A percentile compares a stretch with the other conserved stretches of the same genome.
These are phyloP conservation scores for Pelecanoides urinatrix DNA, from an alignment of 2,113 vertebrate genomes.

Conservation along the genomic window DNA sequence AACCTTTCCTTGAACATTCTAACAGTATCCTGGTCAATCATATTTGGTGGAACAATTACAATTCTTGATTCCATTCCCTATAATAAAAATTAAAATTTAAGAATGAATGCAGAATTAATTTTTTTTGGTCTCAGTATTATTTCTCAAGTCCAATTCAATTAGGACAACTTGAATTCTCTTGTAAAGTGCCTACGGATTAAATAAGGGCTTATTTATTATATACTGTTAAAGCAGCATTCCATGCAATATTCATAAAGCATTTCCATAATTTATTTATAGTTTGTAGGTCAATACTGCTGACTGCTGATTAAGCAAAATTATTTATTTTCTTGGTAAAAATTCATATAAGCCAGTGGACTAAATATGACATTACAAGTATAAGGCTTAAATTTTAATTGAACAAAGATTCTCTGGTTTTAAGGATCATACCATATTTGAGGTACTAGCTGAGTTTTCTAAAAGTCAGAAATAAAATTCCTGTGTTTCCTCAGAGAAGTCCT, in stretches of 20 bases:
- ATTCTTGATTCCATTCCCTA: not conserved
- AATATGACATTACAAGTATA: not conserved
- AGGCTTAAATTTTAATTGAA: not conserved
- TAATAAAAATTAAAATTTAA: not conserved
- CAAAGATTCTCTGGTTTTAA: not conserved
- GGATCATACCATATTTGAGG: not conserved
- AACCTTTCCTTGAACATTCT: not conserved
- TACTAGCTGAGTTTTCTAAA: not conserved
- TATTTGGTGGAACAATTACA: not conserved
- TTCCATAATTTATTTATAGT: not conserved
- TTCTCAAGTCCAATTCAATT: not conserved
- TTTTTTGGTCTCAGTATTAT: not conserved
- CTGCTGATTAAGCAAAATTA: not conserved
- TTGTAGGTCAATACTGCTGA: not conserved
- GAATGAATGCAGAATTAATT: not conserved
- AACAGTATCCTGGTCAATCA: not conserved
- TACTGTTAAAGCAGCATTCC: not conserved
- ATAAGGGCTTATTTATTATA: not conserved
- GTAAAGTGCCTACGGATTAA: not conserved
- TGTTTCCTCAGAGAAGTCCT: not conserved
- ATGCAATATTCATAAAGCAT: not conserved
- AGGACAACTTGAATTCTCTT: not conserved
- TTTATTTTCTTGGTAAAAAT: not conserved
- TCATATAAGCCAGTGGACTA: not conserved
- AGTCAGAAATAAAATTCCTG: not conserved